Conservation (phyloP, 2,797 vertebrate genomes). For the Sebastes minor region DNA sequence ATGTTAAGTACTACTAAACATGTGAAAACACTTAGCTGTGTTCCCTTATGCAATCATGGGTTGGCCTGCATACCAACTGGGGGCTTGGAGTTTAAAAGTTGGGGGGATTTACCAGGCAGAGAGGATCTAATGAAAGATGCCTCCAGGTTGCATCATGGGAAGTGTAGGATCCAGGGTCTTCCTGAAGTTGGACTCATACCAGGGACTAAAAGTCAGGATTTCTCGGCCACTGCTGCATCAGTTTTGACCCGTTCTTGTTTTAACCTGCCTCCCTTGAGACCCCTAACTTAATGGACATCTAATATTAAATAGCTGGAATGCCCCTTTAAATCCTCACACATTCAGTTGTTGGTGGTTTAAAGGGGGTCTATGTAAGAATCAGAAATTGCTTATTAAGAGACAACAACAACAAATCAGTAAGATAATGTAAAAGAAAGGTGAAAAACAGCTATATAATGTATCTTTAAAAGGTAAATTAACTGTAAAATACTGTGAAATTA, state of each 20-base stretch:
- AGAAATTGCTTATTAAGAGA: too few species aligned
- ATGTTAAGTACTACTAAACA: not conserved
- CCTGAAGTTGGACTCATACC: not conserved
- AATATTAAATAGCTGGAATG: not conserved
- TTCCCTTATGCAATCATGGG: not conserved
- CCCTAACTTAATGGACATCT: not conserved
- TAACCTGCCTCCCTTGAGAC: not conserved
- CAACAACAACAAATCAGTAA: too few species aligned
- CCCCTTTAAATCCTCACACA: not conserved
- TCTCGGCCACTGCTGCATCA: not conserved
- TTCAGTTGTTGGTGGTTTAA: not conserved
- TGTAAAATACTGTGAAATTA: too few species aligned
- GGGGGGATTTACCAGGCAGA: not conserved
- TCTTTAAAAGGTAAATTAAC: too few species aligned
- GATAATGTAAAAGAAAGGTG: too few species aligned
- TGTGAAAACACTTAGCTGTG: not conserved
- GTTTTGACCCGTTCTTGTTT: not conserved
- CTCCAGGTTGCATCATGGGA: not conserved
- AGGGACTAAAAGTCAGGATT: not conserved
- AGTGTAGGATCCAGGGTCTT: not conserved
- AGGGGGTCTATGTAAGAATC: too few species aligned
- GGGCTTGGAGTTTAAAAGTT: not conserved
- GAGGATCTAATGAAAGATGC: not conserved
- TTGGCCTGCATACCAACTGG: not conserved
- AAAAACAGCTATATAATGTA: too few species aligned